Evolutionary conservation across 1,140 invertebrate genomes (phyloP), one percentile per base, ranked within the genome.

Genomic region (Trissolcus basalis): DNA sequence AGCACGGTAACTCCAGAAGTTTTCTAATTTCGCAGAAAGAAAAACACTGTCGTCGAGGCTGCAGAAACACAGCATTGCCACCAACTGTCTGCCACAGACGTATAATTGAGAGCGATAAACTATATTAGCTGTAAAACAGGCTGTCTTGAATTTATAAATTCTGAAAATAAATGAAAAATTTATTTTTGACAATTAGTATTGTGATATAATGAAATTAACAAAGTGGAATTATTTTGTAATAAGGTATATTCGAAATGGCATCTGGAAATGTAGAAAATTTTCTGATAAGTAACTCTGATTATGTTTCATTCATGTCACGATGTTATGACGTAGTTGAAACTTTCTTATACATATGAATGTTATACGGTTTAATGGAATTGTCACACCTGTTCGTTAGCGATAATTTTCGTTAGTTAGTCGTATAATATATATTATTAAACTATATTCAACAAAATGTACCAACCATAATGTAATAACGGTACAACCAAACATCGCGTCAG

Each of bases 21-120:
- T 81, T 80, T 75, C 76, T 81, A 81, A 81, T 81, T 81, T 80
- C 64, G 77, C 64, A 70, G 74, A 79, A 76, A 77, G 72, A 78
- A 75, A 79, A 56, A 76, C 72, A 67, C 48, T 65, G 54, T 75
- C 61, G 56, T 53, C 44, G 36, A 8, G 12, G 49, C 53, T 45
- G 48, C 45, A 13, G 15, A 45, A 15, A 12, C 67, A 43, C 45
- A 39, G 44, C 56, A 61, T 58, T 65, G 67, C 67, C 61, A 65
- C 43, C 19, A 55, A 70, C 60, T 67, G 67, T 71, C 56, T 33
- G 58, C 58, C 59, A 55, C 63, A 50, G 59, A 49, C 75, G 48
- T 72, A 77, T 77, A 77, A 77, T 77, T 72, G 75, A 72, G 68
- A 77, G 64, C 47, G 50, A 51, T 78, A 78, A 78, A 78, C 69